Conservation (phyloP, 2,888 invertebrate species). For the Monochamus alternatus region DNA sequence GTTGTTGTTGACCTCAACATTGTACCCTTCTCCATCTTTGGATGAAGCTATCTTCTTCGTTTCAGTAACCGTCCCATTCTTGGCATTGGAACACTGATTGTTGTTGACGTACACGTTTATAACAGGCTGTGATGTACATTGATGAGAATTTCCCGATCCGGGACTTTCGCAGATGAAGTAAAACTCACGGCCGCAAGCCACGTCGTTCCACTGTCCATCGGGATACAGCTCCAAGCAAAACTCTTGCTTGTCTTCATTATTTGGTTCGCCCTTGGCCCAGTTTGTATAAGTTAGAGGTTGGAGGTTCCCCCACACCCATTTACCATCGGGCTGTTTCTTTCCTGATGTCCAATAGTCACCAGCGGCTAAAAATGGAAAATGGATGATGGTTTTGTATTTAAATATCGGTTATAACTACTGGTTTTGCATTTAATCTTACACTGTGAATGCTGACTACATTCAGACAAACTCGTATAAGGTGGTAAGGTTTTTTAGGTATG, state of each 20-base stretch:
- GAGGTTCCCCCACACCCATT: slow-evolving; percentile 28
- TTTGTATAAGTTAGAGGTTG: slow-evolving; percentile 24
- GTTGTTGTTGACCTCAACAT: not conserved
- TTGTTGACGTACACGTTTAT: slow-evolving; percentile 1
- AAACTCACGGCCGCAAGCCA: not conserved
- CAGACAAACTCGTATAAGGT: no score
- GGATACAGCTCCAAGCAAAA: slow-evolving; percentile 11
- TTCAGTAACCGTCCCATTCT: not conserved
- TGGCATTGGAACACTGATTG: not conserved
- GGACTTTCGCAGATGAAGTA: slow-evolving; percentile 6
- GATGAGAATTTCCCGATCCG: not conserved
- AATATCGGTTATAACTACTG: no score
- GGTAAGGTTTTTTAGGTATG: no score
- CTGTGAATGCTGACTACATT: no score
- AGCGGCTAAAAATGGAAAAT: not conserved
- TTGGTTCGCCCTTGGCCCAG: slow-evolving; percentile 12
- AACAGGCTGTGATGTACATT: not conserved
- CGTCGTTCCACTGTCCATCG: slow-evolving; percentile 15
- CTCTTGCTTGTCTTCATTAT: slow-evolving; percentile 10
- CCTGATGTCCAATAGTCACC: slow-evolving; percentile 28
- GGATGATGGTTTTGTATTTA: no score
- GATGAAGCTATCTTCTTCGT: not conserved
- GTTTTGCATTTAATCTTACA: no score
- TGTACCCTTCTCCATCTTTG: not conserved
- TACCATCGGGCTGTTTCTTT: not conserved